Evolutionary conservation across 2,888 invertebrate species (phyloP), one percentile per base, ranked within the genome.

Genomic region (Fragum whitleyi): DNA sequence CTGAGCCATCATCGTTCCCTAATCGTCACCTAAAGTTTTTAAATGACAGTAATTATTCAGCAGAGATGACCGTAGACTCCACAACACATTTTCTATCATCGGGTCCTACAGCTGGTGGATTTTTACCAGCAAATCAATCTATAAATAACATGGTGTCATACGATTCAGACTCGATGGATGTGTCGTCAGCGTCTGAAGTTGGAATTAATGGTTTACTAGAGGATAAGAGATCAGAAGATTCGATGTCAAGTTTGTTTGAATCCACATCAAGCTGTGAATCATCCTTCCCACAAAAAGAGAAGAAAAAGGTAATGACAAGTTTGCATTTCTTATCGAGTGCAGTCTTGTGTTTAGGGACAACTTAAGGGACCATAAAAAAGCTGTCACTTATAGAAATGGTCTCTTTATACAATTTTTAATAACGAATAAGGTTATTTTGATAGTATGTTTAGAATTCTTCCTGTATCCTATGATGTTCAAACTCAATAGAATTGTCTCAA

Each of bases 161-260:
- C 53, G 85, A 85, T 62, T 85, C 83, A 26, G 85, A 85, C 68
- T 83, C 85, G 1, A 85, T 85, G 85, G 85, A 85, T 74, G 85
- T 85, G 11, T 79, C 85, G 5, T 85, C 85, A 19, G 85, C 83
- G 6, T 81, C 85, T 9, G 85, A 85, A 16, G 36, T 71, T 9
- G 77, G 79, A n/a, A 55, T 77, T 16, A 65, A 62, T 55, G 68
- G 57, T 0, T 70, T 51, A 16, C 55, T 68, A 68, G 85, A 87
- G 29, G 79, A 82, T 28, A 73, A 69, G 6, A 65, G 83, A n/a
- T 68, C 72, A 53, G 82, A 83, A 21, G 87, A 87, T 21, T 80
- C 75, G 0, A 39, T 61, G n/a, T 57, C 57, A 5, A 61, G 19
- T 61, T 65, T 42, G 21, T 5, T 65, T 19, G 65, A 65, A 23